A percentile compares a stretch with the other conserved stretches of the same genome.
Conservation (phyloP, 2,888 invertebrate genomes). For the Choristoneura rosaceana region DNA sequence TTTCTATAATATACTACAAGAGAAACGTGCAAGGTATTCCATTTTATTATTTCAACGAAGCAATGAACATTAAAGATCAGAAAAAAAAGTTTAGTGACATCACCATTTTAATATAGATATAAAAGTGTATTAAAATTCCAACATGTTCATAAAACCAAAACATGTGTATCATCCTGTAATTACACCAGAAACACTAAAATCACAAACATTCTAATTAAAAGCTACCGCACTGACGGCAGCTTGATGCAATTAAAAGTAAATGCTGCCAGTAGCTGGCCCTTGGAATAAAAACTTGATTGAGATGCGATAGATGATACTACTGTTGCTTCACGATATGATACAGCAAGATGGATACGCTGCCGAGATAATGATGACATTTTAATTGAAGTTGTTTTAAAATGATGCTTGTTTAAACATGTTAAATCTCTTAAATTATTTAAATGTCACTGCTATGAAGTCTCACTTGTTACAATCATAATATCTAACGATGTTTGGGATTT, state of each 20-base stretch:
- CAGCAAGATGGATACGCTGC: constrained; percentile 26
- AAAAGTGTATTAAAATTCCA: neutral
- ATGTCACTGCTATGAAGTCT: neutral
- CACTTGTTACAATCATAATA: neutral
- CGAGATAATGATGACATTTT: constrained; percentile 22
- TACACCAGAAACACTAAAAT: constrained; percentile 30
- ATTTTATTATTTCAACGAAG: neutral
- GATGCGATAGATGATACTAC: constrained; percentile 30
- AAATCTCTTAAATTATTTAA: neutral
- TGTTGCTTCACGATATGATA: constrained; percentile 24
- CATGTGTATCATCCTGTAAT: constrained; percentile 33
- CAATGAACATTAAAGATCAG: neutral
- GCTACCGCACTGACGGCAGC: constrained; percentile 22
- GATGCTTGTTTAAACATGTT: neutral
- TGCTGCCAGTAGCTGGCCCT: constrained; percentile 31
- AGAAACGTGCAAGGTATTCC: neutral
- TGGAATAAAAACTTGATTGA: constrained; percentile 40
- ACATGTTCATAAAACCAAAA: constrained; percentile 18
- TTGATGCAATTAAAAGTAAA: constrained; percentile 32
- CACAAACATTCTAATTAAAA: constrained; percentile 36
- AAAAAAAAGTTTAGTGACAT: neutral
- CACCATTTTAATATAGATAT: neutral
- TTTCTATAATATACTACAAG: neutral
- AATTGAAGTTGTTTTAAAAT: constrained; percentile 6
- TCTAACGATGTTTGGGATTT: no score